phyloP scores from a whole-genome alignment of 2,797 vertebrate species.

The Darevskia nairensis region DNA sequence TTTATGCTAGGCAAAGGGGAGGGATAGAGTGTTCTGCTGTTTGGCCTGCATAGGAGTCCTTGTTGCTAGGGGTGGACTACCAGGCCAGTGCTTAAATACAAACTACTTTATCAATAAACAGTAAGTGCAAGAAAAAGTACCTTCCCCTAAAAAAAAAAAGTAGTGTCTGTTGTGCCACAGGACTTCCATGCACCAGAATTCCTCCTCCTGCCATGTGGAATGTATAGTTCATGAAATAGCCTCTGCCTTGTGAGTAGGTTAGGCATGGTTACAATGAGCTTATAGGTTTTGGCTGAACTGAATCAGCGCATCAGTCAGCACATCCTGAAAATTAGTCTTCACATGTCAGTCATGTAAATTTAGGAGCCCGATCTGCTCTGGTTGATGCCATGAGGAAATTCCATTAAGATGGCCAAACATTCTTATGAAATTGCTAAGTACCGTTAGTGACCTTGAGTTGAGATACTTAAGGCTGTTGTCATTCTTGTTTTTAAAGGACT shows the following conservation, averaged over 20 bases:
- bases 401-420: neutral
- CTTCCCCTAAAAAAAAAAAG: too few species aligned
- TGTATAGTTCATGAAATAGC: neutral
- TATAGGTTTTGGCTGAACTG: neutral
- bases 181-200: neutral
- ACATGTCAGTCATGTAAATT: neutral
- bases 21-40: too few species aligned
- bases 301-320: neutral
- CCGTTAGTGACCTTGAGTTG: neutral
- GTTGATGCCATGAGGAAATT: neutral
- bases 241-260: neutral
- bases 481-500: neutral
- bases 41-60: too few species aligned
- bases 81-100: too few species aligned
- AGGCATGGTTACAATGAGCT: neutral
- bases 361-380: constrained; percentile 1
- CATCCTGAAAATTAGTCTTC: neutral
- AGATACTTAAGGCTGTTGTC: neutral
- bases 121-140: neutral
- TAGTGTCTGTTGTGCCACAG: neutral
- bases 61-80: too few species aligned
- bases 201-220: neutral
- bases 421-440: neutral
- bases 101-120: neutral
- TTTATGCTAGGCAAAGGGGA: too few species aligned